Percentiles rank a stretch among this genome's conserved stretches.
These are phyloP conservation scores for Tenualosa ilisha DNA, from an alignment of 2,797 vertebrate species.

Conservation along the genomic window DNA sequence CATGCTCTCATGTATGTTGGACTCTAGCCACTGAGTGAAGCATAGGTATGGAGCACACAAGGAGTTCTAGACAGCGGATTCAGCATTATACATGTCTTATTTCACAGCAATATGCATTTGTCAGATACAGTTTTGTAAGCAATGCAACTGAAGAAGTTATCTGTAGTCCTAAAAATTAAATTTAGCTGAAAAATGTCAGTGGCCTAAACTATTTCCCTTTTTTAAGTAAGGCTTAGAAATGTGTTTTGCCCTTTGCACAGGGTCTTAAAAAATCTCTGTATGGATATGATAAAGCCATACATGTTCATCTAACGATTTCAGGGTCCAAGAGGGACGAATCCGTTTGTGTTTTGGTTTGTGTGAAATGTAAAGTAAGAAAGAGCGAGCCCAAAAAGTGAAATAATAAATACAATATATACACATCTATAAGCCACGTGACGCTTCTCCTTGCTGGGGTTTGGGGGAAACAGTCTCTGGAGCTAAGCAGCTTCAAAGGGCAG, in stretches of 20 bases:
- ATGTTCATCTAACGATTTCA: not conserved
- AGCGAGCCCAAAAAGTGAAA: slow-evolving; percentile 47
- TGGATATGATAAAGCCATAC: not conserved
- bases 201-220: not conserved
- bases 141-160: not conserved
- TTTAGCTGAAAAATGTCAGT: not conserved
- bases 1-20: not conserved
- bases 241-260: not conserved
- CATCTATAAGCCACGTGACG: slow-evolving; percentile 35
- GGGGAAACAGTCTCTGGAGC: slow-evolving; percentile 43
- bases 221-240: not conserved
- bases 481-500: slow-evolving; percentile 60
- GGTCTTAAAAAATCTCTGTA: not conserved
- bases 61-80: not conserved
- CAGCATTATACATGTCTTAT: not conserved
- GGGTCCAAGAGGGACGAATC: not conserved
- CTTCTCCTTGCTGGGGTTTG: slow-evolving; percentile 39
- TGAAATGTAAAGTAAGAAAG: slow-evolving; percentile 29
- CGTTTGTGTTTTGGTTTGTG: slow-evolving; percentile 2
- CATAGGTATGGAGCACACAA: not conserved
- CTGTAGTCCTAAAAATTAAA: not conserved
- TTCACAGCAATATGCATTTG: not conserved
- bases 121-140: not conserved
- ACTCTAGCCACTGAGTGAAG: not conserved
- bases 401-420: slow-evolving; percentile 61